Evolutionary conservation across 2,797 vertebrate genomes (phyloP).

Genomic region (Rhodeus uyekii): DNA sequence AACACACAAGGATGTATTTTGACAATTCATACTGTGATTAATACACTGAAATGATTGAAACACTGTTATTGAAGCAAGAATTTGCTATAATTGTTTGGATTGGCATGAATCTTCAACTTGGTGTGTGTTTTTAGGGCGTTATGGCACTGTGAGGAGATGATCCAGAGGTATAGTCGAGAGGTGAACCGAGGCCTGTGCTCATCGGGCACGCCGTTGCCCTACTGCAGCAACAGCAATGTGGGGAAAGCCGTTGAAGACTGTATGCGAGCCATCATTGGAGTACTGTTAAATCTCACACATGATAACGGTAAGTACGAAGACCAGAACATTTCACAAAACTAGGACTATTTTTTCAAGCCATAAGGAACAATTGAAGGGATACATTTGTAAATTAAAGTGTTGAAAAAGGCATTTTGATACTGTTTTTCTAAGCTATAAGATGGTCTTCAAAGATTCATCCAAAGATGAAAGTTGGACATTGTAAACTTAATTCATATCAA

Average conservation of each 20-base stretch:
- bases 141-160: slow-evolving; percentile 89
- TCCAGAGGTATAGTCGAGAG: slow-evolving; percentile 88
- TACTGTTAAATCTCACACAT: slow-evolving; percentile 94
- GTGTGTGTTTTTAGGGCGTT: slow-evolving; percentile 77
- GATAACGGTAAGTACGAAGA: slow-evolving; percentile 84
- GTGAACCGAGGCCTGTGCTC: slow-evolving; percentile 78
- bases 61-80: not conserved
- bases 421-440: not conserved
- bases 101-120: not conserved
- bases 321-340: not conserved
- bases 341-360: no score
- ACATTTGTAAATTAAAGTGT: not conserved
- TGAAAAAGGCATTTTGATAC: not conserved
- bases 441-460: not conserved
- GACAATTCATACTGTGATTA: not conserved
- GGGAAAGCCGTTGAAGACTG: slow-evolving; percentile 96
- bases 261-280: slow-evolving; percentile 94
- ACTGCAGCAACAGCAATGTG: slow-evolving; percentile 82
- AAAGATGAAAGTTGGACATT: no score
- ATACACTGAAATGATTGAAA: no score
- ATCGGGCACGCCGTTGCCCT: slow-evolving; percentile 73
- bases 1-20: not conserved
- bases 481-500: not conserved
- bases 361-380: no score
- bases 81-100: not conserved